Evolutionary conservation across 2,113 vertebrate genomes (phyloP).

Genomic region (Oncorhynchus kisutch): DNA sequence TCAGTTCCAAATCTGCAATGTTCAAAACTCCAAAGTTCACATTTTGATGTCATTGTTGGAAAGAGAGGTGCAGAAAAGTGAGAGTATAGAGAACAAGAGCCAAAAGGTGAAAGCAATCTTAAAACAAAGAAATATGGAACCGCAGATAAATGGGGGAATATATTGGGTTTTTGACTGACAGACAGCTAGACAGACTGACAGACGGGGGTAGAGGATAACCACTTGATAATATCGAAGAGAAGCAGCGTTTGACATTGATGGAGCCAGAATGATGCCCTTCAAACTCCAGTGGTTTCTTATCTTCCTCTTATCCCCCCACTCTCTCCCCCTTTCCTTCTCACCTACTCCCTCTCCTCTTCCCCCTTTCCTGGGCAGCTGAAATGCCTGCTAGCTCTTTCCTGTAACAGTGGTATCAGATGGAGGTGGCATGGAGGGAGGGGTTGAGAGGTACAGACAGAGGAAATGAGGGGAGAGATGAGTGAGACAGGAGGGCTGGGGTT

Average conservation of each 20-base stretch:
- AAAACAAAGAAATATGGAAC: conserved; percentile 2
- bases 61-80: conserved; percentile 16
- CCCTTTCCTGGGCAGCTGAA: conserved; percentile 58
- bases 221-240: conserved; percentile 69
- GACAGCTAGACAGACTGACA: conserved; percentile 49
- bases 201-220: conserved; percentile 63
- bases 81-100: conserved; percentile 47
- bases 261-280: conserved; percentile 72
- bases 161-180: conserved; percentile 45
- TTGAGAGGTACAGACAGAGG: conserved; percentile 17
- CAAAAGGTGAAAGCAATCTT: conserved; percentile 4
- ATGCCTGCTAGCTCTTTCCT: conserved; percentile 49
- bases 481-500: neutral
- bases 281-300: conserved; percentile 63
- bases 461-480: conserved; percentile 3
- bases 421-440: conserved; percentile 22
- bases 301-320: neutral
- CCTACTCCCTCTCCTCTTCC: conserved; percentile 13
- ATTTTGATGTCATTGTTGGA: conserved; percentile 23
- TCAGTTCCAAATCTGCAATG: neutral
- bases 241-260: conserved; percentile 66
- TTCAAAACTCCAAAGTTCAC: neutral
- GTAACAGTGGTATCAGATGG: conserved; percentile 13
- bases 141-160: conserved; percentile 18
- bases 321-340: neutral